phyloP scores from a whole-genome alignment of 1,140 invertebrate species.

The Triops cancriformis region DNA sequence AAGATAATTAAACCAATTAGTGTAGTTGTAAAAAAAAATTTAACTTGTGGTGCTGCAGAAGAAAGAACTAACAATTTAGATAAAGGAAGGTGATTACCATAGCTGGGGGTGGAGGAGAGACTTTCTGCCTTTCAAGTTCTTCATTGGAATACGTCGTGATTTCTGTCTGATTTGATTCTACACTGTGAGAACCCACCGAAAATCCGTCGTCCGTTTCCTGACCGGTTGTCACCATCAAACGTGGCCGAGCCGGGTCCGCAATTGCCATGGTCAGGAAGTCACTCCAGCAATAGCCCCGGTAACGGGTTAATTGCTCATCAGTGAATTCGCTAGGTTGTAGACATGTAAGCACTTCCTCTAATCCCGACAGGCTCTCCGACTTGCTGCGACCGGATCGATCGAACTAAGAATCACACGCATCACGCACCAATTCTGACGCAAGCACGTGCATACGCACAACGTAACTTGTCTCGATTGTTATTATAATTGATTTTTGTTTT shows the following conservation, averaged over 20 bases:
- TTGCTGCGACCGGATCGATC: constrained; percentile 46
- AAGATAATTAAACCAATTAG: neutral
- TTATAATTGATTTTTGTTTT: neutral
- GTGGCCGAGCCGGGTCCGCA: constrained; percentile 32
- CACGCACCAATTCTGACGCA: neutral
- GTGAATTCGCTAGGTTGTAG: constrained; percentile 49
- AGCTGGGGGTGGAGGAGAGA: neutral
- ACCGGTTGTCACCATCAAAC: constrained; percentile 29
- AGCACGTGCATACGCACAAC: neutral
- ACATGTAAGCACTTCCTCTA: constrained; percentile 48
- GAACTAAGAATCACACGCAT: constrained; percentile 41
- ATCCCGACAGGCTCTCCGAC: constrained; percentile 43
- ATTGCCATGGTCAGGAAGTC: constrained; percentile 38
- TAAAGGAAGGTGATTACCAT: neutral
- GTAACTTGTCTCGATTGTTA: neutral
- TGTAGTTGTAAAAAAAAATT: neutral
- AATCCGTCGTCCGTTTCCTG: constrained; percentile 28
- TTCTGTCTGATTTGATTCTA: neutral
- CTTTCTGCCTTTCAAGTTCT: neutral
- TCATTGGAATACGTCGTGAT: neutral
- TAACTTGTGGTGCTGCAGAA: neutral
- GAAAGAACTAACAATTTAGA: neutral
- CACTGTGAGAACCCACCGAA: constrained; percentile 1
- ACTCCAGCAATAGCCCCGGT: constrained; percentile 45
- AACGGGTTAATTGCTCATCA: constrained; percentile 49